Evolutionary conservation across 2,113 vertebrate genomes (phyloP).

Genomic region (Lepidothrix coronata): DNA sequence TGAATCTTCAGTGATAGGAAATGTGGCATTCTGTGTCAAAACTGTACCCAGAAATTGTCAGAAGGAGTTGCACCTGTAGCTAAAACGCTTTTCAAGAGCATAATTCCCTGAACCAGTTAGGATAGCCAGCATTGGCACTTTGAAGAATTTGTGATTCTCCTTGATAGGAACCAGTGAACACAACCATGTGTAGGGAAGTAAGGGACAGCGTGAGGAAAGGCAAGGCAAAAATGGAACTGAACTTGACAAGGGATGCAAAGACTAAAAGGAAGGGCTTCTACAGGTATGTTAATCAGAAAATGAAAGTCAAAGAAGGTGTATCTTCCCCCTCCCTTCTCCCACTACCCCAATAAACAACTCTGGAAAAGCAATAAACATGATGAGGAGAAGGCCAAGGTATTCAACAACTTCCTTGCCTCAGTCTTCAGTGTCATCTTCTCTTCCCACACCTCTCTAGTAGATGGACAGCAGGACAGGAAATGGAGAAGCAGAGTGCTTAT

Average conservation of each 20-base stretch:
- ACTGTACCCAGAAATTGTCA: neutral
- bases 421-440: neutral
- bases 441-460: neutral
- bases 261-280: neutral
- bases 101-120: neutral
- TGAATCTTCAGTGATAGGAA: neutral
- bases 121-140: neutral
- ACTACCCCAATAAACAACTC: neutral
- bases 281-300: neutral
- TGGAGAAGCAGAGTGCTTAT: neutral
- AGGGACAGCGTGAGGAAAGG: neutral
- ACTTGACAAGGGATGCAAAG: neutral
- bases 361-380: neutral
- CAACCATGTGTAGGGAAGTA: neutral
- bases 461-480: neutral
- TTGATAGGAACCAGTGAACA: neutral
- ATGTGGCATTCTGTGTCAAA: neutral
- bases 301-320: neutral
- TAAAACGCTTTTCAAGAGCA: neutral
- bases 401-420: neutral
- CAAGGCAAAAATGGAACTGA: neutral
- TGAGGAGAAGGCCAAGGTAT: neutral
- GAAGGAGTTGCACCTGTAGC: neutral
- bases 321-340: neutral
- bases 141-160: neutral